Conservation (phyloP, 2,113 vertebrate genomes). For the Lophura nycthemera region DNA sequence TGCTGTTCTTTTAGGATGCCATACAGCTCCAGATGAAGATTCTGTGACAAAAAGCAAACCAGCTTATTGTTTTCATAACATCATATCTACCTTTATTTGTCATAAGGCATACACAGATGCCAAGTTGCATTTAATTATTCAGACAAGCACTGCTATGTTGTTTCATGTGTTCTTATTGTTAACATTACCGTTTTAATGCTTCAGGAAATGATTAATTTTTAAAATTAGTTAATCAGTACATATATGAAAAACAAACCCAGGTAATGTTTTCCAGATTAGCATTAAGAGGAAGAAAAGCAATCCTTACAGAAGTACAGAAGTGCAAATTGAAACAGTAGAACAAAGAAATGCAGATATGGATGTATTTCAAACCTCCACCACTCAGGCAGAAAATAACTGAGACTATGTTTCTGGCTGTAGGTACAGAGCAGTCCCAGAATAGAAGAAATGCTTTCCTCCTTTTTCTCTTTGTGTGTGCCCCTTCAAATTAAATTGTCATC, state of each 20-base stretch:
- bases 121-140: background rate
- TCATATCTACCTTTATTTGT: background rate
- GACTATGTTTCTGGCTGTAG: background rate
- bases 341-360: background rate
- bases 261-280: background rate
- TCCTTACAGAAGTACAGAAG: background rate
- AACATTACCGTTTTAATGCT: background rate
- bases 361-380: background rate
- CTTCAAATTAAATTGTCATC: background rate
- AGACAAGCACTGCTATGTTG: background rate
- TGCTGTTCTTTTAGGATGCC: background rate
- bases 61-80: background rate
- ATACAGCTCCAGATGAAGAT: background rate
- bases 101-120: background rate
- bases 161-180: background rate
- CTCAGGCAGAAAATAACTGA: background rate
- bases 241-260: background rate
- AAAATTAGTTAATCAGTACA: background rate
- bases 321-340: fast-evolving
- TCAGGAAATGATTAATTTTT: background rate
- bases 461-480: background rate
- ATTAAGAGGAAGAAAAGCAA: background rate
- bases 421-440: background rate
- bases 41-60: background rate
- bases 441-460: background rate